A percentile compares a stretch with the other conserved stretches of the same genome.
Evolutionary conservation across 2,797 vertebrate species (phyloP).

Genomic region (Acridotheres tristis): DNA sequence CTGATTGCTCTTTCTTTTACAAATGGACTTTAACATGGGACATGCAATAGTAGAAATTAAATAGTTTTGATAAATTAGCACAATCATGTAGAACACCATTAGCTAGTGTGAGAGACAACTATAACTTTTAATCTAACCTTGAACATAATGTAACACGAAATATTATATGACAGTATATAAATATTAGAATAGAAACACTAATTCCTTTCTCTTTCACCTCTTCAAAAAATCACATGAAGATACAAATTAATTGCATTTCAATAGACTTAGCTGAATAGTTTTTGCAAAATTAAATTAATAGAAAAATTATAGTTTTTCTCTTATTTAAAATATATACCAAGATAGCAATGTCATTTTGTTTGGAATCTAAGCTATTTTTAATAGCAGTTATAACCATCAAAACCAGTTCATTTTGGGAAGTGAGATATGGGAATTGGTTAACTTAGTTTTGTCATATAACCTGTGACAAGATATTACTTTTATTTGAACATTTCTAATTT

Average conservation of each 20-base stretch:
- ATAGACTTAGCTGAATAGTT: not conserved
- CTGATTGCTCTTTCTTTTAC: not conserved
- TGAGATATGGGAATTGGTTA: not conserved
- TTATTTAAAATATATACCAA: not conserved
- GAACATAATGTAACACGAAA: not conserved
- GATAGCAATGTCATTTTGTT: not conserved
- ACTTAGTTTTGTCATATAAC: not conserved
- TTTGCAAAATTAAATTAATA: not conserved
- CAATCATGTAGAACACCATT: not conserved
- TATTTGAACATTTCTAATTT: not conserved
- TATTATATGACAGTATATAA: not conserved
- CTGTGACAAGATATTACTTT: not conserved
- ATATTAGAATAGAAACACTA: not conserved
- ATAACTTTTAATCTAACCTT: not conserved
- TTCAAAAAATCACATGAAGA: not conserved
- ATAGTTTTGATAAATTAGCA: not conserved
- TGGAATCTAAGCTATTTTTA: not conserved
- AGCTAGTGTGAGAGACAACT: not conserved
- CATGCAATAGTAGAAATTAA: not conserved
- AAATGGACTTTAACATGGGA: not conserved
- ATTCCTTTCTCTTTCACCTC: not conserved
- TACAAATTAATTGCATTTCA: not conserved
- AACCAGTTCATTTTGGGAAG: accelerated
- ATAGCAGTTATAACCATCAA: not conserved
- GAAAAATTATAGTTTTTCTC: not conserved